Evolutionary conservation across 1,140 invertebrate genomes (phyloP).

Genomic region (Limonius californicus): DNA sequence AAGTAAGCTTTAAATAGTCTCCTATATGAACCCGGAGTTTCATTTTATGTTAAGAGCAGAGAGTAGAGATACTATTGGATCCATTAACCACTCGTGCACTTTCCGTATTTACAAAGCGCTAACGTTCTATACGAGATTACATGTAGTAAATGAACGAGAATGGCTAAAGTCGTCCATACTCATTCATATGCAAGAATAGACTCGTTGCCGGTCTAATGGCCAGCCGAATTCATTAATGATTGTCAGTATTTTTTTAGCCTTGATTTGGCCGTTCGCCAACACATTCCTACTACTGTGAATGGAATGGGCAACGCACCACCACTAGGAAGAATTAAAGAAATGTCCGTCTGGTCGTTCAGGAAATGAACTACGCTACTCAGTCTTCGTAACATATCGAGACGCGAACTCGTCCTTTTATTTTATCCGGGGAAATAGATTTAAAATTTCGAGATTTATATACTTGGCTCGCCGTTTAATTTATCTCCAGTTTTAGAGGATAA

Average conservation of each 20-base stretch:
- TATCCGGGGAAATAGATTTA: conserved; percentile 19
- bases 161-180: not conserved
- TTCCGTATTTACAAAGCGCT: too few relatives aligned
- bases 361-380: conserved; percentile 18
- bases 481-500: too few relatives aligned
- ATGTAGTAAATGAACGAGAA: too few relatives aligned
- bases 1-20: too few relatives aligned
- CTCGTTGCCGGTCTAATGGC: conserved; percentile 15
- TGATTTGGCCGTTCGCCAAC: conserved; percentile 16
- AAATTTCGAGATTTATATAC: conserved; percentile 20
- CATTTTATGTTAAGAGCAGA: too few relatives aligned
- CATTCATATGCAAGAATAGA: conserved; percentile 17
- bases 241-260: not conserved
- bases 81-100: too few relatives aligned
- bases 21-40: too few relatives aligned
- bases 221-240: conserved; percentile 22
- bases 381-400: conserved; percentile 21
- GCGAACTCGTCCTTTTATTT: conserved; percentile 16
- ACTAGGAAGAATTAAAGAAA: conserved; percentile 21
- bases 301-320: conserved; percentile 3
- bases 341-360: conserved; percentile 19
- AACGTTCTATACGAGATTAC: too few relatives aligned
- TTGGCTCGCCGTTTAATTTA: not conserved
- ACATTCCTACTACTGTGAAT: conserved; percentile 16
- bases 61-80: too few relatives aligned